Percentiles rank a stretch among this genome's conserved stretches.
These are phyloP conservation scores for Stenotaenia linearis DNA, from an alignment of 2,888 invertebrate genomes.

Conservation along the genomic window DNA sequence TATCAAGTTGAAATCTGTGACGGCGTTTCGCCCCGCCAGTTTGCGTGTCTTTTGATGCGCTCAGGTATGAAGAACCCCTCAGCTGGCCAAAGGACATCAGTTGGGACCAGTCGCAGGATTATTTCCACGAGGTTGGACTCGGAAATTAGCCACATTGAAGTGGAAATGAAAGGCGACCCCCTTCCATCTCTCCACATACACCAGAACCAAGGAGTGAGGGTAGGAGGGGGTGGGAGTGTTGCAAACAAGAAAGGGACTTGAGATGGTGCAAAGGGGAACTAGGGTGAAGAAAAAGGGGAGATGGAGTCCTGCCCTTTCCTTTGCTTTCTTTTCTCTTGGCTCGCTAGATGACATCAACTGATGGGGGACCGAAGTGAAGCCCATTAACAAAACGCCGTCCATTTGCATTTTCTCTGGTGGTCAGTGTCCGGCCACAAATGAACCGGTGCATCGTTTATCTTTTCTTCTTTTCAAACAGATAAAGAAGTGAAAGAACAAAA, in stretches of 20 bases:
- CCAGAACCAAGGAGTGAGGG: background rate
- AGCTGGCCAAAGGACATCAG: background rate
- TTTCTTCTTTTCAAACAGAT: background rate
- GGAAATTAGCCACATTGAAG: conserved; percentile 27
- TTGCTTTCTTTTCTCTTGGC: background rate
- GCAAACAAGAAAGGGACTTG: background rate
- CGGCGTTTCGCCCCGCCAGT: background rate
- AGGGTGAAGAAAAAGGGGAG: background rate
- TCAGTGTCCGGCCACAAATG: background rate
- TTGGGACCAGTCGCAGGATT: background rate
- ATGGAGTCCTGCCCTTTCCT: background rate
- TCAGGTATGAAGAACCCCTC: background rate
- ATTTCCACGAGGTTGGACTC: background rate
- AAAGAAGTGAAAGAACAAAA: background rate
- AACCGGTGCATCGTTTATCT: background rate
- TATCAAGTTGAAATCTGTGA: background rate
- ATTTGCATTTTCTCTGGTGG: background rate
- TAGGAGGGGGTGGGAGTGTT: background rate
- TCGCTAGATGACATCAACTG: background rate
- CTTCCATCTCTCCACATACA: background rate
- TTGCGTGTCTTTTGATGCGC: background rate
- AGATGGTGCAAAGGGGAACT: background rate
- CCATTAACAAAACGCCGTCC: background rate
- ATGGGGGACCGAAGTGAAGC: background rate
- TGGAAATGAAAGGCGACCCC: conserved; percentile 18